Percentiles rank a stretch among this genome's conserved stretches.
These are phyloP conservation scores for Cheirogaleus medius DNA, from an alignment of 2,113 vertebrate genomes.

Conservation along the genomic window DNA sequence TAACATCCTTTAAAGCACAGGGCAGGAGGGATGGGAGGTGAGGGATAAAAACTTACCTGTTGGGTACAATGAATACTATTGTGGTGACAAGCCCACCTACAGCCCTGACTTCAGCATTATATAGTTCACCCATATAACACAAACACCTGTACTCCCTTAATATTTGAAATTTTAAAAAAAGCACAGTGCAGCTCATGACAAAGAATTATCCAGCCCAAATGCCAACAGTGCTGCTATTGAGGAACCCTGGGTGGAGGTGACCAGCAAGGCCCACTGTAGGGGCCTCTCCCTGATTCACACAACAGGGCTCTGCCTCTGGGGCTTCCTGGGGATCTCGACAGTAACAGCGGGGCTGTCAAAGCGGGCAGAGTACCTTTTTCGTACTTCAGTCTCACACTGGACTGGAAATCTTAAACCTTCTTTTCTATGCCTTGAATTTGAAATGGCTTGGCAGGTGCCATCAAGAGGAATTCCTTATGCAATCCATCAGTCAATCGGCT, in stretches of 20 bases:
- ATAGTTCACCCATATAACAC: too few relatives aligned
- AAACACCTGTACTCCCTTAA: too few relatives aligned
- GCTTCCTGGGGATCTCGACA: neutral
- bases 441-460: neutral
- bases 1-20: neutral
- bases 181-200: too few relatives aligned
- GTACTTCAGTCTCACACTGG: neutral
- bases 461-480: constrained; percentile 36
- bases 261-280: neutral
- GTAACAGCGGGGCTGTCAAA: too few relatives aligned
- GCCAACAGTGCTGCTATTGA: neutral
- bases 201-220: neutral
- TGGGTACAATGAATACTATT: too few relatives aligned
- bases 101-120: too few relatives aligned
- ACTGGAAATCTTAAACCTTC: neutral
- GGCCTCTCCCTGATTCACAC: neutral
- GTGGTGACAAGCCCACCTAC: too few relatives aligned
- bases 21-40: neutral
- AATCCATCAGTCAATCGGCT: constrained; percentile 66
- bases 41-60: too few relatives aligned
- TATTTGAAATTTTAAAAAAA: too few relatives aligned
- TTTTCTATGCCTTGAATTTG: constrained; percentile 42
- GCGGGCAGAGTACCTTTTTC: neutral
- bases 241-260: neutral
- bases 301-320: neutral